Conservation (phyloP, 2,797 vertebrate genomes). For the Sciurus carolinensis region DNA sequence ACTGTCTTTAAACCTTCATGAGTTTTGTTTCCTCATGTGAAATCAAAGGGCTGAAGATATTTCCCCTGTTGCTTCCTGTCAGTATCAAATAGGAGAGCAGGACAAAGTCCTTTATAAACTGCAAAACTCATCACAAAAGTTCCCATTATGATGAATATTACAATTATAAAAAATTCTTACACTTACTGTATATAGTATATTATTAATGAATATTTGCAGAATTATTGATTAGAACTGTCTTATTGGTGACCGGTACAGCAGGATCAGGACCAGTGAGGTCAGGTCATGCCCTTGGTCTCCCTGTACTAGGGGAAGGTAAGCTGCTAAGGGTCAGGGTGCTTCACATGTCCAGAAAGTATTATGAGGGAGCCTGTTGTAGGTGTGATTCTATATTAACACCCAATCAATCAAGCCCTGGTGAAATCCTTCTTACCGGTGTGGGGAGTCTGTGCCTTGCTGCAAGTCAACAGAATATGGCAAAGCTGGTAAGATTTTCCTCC, state of each 20-base stretch:
- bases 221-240: background rate
- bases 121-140: background rate
- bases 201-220: background rate
- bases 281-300: too few relatives aligned
- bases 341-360: background rate
- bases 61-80: background rate
- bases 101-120: background rate
- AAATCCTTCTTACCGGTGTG: background rate
- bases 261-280: background rate
- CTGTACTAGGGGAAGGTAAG: background rate
- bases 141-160: background rate
- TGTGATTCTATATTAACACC: background rate
- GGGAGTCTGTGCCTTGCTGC: background rate
- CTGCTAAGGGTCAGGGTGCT: background rate
- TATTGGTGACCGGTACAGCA: background rate
- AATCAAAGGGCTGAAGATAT: background rate
- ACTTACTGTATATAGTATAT: background rate
- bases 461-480: background rate
- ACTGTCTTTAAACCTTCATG: background rate
- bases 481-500: background rate
- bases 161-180: background rate
- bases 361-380: background rate
- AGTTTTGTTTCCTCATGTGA: background rate
- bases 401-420: background rate
- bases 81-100: background rate